A percentile compares a stretch with the other conserved stretches of the same genome.
Evolutionary conservation across 2,888 invertebrate genomes (phyloP).

Genomic region (Venusia cambrica): DNA sequence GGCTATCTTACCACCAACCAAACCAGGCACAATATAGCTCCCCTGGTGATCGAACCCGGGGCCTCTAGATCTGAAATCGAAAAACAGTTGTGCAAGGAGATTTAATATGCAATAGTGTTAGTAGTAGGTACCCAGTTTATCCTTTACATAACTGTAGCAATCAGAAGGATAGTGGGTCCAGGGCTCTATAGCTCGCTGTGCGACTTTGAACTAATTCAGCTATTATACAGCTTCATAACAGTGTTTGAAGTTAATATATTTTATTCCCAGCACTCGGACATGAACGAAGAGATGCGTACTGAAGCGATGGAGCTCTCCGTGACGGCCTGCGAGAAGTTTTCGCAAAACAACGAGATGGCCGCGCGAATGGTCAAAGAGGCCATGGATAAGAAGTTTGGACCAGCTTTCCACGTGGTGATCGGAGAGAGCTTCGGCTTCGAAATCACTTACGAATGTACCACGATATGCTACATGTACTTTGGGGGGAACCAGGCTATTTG

Average conservation of each 20-base stretch:
- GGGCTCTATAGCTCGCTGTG: too few species aligned
- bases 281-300: constrained; percentile 95
- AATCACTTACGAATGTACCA: constrained; percentile 94
- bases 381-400: constrained; percentile 97
- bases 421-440: constrained; percentile 98
- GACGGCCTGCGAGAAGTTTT: constrained; percentile 95
- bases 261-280: constrained; percentile 89
- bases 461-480: constrained; percentile 93
- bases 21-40: too few species aligned
- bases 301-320: constrained; percentile 95
- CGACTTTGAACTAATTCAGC: too few species aligned
- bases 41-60: too few species aligned
- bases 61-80: too few species aligned
- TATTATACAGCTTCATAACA: too few species aligned
- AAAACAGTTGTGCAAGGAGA: too few species aligned
- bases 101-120: too few species aligned
- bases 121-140: too few species aligned
- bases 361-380: constrained; percentile 97
- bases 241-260: background rate
- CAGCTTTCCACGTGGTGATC: constrained; percentile 96
- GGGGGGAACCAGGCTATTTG: constrained; percentile 94
- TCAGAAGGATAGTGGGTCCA: too few species aligned
- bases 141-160: too few species aligned
- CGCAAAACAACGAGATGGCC: constrained; percentile 92
- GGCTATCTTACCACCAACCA: too few species aligned